Percentiles rank a stretch among this genome's conserved stretches.
These are phyloP conservation scores for Meandrusa payeni DNA, from an alignment of 2,888 invertebrate species.

Conservation along the genomic window DNA sequence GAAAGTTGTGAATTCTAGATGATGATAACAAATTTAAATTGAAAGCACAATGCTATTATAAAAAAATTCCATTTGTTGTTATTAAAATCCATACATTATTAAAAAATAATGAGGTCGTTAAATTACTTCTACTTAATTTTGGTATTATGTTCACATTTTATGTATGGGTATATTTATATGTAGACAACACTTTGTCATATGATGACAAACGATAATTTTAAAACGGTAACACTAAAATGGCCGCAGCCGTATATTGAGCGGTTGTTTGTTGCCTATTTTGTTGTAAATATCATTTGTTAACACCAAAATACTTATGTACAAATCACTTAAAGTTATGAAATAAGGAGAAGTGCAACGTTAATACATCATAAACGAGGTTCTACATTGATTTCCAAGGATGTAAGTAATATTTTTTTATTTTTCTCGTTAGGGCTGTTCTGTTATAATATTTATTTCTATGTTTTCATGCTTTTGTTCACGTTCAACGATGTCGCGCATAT, in stretches of 20 bases:
- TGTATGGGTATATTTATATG: too few species aligned
- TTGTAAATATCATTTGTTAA: constrained; percentile 31
- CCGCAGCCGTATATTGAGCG: constrained; percentile 31
- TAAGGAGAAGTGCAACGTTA: constrained; percentile 29
- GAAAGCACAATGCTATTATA: too few species aligned
- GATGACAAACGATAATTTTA: constrained; percentile 16
- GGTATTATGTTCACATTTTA: too few species aligned
- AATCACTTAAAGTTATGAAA: constrained; percentile 31
- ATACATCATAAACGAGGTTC: constrained; percentile 24
- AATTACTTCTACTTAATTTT: too few species aligned
- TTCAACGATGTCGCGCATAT: constrained; percentile 6
- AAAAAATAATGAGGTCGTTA: too few species aligned
- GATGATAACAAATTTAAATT: too few species aligned
- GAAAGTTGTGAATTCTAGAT: too few species aligned
- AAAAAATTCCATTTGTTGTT: too few species aligned
- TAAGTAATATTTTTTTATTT: constrained; percentile 18
- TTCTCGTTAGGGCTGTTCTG: constrained; percentile 5
- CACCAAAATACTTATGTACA: constrained; percentile 28
- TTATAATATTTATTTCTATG: constrained; percentile 17
- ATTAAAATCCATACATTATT: too few species aligned
- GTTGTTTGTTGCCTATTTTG: constrained; percentile 26
- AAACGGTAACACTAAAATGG: constrained; percentile 31
- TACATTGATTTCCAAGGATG: constrained; percentile 27
- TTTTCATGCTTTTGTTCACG: constrained; percentile 14
- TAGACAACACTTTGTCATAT: constrained; percentile 1